A percentile compares a stretch with the other conserved stretches of the same genome.
phyloP scores from a whole-genome alignment of 2,113 vertebrate species.

The Halichoerus grypus region DNA sequence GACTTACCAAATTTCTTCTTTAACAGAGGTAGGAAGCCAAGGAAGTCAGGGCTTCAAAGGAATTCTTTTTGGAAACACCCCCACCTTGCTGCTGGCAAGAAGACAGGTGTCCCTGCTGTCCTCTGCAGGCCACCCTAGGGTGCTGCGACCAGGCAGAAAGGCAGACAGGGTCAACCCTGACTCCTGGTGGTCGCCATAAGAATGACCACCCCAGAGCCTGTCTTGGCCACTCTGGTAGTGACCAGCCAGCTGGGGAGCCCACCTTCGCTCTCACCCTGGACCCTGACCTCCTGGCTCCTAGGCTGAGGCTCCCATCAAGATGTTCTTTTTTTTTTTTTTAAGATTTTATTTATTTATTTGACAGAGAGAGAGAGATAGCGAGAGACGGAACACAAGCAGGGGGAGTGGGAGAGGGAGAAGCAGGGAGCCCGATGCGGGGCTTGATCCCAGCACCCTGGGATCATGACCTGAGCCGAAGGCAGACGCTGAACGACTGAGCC shows the following conservation, averaged over 20 bases:
- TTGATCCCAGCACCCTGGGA: no score
- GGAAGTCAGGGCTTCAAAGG: neutral
- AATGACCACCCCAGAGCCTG: neutral
- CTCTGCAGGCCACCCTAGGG: no score
- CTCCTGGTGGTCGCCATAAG: neutral
- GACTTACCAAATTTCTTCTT: neutral
- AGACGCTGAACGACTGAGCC: no score
- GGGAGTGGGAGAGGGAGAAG: no score
- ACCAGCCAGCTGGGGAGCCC: neutral
- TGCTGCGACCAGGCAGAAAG: neutral
- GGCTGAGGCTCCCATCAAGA: neutral
- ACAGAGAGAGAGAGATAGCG: no score
- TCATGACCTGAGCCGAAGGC: no score
- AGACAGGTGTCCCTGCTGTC: accelerated
- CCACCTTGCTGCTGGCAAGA: neutral
- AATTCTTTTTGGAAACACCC: neutral
- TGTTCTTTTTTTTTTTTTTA: no score
- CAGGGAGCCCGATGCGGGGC: no score
- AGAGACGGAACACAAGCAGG: no score
- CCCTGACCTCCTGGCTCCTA: neutral
- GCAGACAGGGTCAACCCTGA: neutral
- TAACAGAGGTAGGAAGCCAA: neutral
- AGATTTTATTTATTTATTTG: no score
- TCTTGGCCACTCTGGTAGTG: accelerated
- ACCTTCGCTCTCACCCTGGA: neutral